A percentile compares a stretch with the other conserved stretches of the same genome.
Conservation (phyloP, 1,140 invertebrate genomes). For the Globodera rostochiensis region DNA sequence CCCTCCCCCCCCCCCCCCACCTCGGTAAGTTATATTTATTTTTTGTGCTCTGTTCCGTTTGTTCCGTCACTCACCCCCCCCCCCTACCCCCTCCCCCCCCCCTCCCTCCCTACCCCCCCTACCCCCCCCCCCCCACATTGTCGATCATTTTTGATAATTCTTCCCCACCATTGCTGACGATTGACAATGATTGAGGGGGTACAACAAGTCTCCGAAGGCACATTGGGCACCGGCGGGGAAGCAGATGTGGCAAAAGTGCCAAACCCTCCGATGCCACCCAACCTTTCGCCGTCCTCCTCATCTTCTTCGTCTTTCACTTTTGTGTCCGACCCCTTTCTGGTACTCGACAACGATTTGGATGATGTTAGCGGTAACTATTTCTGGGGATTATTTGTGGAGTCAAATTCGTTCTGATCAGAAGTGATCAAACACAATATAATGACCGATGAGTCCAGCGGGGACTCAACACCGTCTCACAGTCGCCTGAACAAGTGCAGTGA, state of each 20-base stretch:
- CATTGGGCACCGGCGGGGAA: neutral
- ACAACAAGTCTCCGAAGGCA: neutral
- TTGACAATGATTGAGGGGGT: slow-evolving; percentile 2
- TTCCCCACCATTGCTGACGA: neutral
- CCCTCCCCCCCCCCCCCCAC: too few species aligned
- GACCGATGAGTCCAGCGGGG: slow-evolving; percentile 1
- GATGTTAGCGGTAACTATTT: slow-evolving; percentile 49
- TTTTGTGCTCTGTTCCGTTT: neutral
- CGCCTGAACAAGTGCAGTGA: neutral
- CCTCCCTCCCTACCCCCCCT: neutral
- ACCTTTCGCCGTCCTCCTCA: neutral
- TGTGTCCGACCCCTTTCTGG: slow-evolving; percentile 49
- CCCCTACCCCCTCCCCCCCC: too few species aligned
- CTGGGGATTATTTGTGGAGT: neutral
- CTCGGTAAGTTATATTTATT: neutral
- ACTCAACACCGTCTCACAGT: neutral
- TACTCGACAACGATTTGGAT: slow-evolving; percentile 51
- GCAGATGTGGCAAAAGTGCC: neutral
- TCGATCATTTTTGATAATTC: slow-evolving; percentile 1
- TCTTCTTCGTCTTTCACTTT: slow-evolving; percentile 1
- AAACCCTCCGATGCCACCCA: neutral
- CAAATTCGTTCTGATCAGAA: slow-evolving; percentile 17
- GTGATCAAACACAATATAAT: slow-evolving; percentile 30
- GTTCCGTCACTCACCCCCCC: too few species aligned
- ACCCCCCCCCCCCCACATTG: too few species aligned